Evolutionary conservation across 2,888 invertebrate species (phyloP).

Genomic region (Euzetes globulus): DNA sequence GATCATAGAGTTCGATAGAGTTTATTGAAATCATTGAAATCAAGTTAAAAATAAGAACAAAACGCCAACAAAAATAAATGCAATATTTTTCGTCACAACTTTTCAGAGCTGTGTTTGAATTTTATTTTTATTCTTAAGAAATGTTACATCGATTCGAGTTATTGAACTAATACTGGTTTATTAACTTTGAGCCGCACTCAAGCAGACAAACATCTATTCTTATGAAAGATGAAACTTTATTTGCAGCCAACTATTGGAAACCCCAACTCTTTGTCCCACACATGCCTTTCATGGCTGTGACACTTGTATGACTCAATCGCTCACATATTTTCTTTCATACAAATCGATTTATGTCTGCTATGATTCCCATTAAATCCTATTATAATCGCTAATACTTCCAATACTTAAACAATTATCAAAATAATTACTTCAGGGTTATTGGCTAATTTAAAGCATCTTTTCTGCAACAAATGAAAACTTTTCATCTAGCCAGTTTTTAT

Average conservation of each 20-base stretch:
- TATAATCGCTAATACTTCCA: no score
- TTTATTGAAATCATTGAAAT: constrained; percentile 6
- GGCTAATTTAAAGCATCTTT: no score
- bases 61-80: background rate
- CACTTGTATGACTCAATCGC: background rate
- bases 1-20: constrained; percentile 1
- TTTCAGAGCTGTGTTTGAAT: background rate
- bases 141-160: constrained; percentile 19
- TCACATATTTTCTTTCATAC: no score
- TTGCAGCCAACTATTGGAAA: background rate
- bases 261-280: constrained; percentile 1
- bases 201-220: constrained; percentile 23
- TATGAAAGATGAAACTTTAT: constrained; percentile 23
- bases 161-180: constrained; percentile 27
- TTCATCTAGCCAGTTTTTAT: no score
- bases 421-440: no score
- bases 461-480: no score
- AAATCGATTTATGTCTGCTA: no score
- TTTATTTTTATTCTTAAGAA: constrained; percentile 1
- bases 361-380: no score
- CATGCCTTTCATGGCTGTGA: background rate
- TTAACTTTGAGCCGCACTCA: constrained; percentile 8
- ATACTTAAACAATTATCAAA: no score
- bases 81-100: background rate
- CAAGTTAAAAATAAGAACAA: background rate